Percentiles rank a stretch among this genome's conserved stretches.
These are phyloP conservation scores for Acrocyrtus sp. DNA, from an alignment of 2,888 invertebrate species.

Conservation along the genomic window DNA sequence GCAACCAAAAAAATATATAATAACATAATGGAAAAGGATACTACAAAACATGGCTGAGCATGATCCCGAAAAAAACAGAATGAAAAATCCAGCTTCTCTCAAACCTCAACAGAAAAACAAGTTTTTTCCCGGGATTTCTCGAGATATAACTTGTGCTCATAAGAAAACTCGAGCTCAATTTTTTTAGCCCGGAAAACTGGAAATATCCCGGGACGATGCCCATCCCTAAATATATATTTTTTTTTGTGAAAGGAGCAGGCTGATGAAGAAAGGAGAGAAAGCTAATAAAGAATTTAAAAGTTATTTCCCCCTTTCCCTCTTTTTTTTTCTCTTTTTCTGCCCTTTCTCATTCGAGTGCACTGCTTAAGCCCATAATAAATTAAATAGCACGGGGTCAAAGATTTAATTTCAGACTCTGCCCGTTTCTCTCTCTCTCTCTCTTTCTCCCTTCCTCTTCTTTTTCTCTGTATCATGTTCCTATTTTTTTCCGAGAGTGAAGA, in stretches of 20 bases:
- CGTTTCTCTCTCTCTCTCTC: conserved; percentile 1
- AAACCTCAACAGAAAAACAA: no score
- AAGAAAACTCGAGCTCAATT: no score
- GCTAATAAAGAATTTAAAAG: conserved; percentile 51
- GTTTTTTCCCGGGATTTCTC: no score
- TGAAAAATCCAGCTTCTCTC: no score
- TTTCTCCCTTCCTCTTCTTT: conserved; percentile 6
- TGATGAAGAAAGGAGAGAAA: conserved; percentile 35
- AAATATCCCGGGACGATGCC: no score
- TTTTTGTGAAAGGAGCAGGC: conserved; percentile 5
- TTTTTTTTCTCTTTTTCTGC: not conserved
- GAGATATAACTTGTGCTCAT: no score
- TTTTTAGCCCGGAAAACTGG: no score
- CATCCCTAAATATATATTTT: conserved; percentile 3
- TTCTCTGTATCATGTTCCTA: not conserved
- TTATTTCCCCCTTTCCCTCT: conserved; percentile 38
- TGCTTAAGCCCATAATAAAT: conserved; percentile 47
- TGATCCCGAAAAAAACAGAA: no score
- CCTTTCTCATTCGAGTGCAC: conserved; percentile 5
- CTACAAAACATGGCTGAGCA: no score
- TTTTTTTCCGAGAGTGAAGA: not conserved
- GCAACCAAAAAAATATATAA: no score
- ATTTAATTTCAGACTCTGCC: conserved; percentile 47
- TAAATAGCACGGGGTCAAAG: conserved; percentile 52
- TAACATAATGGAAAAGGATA: no score